These are phyloP conservation scores for Troglohyphantes excavatus DNA, from an alignment of 2,888 invertebrate species.

Conservation along the genomic window DNA sequence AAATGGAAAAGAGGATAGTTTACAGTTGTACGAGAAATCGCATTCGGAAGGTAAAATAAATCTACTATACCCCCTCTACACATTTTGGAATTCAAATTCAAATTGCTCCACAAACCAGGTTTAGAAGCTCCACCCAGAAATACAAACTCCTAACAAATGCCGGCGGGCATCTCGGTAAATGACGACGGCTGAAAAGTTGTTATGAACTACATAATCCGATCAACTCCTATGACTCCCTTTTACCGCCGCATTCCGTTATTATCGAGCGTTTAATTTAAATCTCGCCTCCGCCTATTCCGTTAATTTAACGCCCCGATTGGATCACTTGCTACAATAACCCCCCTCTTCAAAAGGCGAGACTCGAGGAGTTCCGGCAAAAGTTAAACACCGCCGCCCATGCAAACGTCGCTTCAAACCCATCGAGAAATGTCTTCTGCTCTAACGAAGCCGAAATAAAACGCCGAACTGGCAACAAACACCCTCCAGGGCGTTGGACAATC, in stretches of 20 bases:
- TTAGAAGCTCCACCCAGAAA: not conserved
- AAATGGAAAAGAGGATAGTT: too few relatives aligned
- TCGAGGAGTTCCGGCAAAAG: not conserved
- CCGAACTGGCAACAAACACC: conserved; percentile 7
- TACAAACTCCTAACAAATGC: not conserved
- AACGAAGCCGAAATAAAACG: conserved; percentile 61
- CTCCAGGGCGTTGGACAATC: conserved; percentile 38
- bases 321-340: conserved; percentile 41
- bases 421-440: conserved; percentile 5
- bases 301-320: conserved; percentile 35
- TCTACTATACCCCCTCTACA: not conserved
- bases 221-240: not conserved
- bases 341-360: not conserved
- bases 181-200: not conserved
- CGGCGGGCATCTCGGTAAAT: not conserved
- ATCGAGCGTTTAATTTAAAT: conserved; percentile 39
- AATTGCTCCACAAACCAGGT: not conserved
- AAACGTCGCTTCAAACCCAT: too few relatives aligned
- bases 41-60: too few relatives aligned
- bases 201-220: conserved; percentile 2
- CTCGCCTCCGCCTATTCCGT: conserved; percentile 18
- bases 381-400: too few relatives aligned
- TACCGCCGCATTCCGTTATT: conserved; percentile 14
- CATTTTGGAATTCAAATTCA: not conserved
- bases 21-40: too few relatives aligned